Percentiles rank a stretch among this genome's conserved stretches.
These are phyloP conservation scores for Agonopterix arenella DNA, from an alignment of 2,888 invertebrate genomes.

Conservation along the genomic window DNA sequence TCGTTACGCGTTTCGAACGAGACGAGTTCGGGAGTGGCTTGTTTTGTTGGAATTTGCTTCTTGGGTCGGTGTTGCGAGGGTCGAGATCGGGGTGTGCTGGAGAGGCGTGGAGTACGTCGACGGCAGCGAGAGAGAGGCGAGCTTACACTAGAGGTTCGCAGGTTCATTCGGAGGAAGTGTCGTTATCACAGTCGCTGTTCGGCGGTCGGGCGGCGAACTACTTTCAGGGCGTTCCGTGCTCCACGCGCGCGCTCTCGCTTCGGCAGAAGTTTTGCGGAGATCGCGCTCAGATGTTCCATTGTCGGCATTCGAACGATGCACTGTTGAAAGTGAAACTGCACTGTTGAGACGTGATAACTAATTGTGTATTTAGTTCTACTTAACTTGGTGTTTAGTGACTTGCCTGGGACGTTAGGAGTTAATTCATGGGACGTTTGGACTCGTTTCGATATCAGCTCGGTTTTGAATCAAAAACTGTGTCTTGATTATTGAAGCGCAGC, in stretches of 20 bases:
- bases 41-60: slow-evolving; percentile 43
- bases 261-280: slow-evolving; percentile 64
- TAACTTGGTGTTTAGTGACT: slow-evolving; percentile 48
- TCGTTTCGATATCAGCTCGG: slow-evolving; percentile 67
- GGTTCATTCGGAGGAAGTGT: slow-evolving; percentile 65
- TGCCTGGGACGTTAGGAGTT: not conserved
- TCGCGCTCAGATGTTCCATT: slow-evolving; percentile 46
- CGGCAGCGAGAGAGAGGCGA: slow-evolving; percentile 56
- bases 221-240: slow-evolving; percentile 31
- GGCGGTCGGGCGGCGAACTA: slow-evolving; percentile 62
- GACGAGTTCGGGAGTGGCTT: slow-evolving; percentile 38
- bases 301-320: slow-evolving; percentile 48
- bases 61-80: slow-evolving; percentile 32
- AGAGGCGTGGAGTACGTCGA: slow-evolving; percentile 30
- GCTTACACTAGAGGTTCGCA: slow-evolving; percentile 58
- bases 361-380: slow-evolving; percentile 49
- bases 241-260: slow-evolving; percentile 31
- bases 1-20: slow-evolving; percentile 66
- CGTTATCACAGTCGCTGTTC: slow-evolving; percentile 75
- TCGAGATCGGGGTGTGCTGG: slow-evolving; percentile 21
- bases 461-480: slow-evolving; percentile 64
- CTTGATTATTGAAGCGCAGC: slow-evolving; percentile 58
- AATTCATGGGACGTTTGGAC: slow-evolving; percentile 40
- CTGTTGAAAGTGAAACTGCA: slow-evolving; percentile 62
- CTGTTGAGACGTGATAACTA: slow-evolving; percentile 46